A percentile compares a stretch with the other conserved stretches of the same genome.
phyloP scores from a whole-genome alignment of 2,888 invertebrate genomes.

The Zygaena filipendulae region DNA sequence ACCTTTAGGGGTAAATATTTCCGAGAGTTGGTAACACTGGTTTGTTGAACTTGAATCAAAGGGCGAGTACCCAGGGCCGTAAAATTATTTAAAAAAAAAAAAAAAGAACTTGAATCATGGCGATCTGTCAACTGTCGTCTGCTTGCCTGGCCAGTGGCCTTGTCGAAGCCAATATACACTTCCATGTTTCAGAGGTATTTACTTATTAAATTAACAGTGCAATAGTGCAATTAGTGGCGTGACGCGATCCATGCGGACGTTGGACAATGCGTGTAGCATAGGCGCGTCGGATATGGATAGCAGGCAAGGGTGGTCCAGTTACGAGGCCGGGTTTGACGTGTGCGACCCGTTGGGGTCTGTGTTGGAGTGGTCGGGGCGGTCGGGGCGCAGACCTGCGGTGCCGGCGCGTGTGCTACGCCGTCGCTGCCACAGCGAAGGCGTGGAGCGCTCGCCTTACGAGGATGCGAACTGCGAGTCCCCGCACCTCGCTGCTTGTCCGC shows the following conservation, averaged over 20 bases:
- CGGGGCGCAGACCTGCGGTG: too few species aligned
- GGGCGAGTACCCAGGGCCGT: too few species aligned
- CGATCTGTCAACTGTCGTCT: conserved; percentile 55
- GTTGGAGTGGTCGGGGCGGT: conserved; percentile 45
- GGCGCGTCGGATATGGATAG: conserved; percentile 57
- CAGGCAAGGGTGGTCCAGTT: conserved; percentile 50
- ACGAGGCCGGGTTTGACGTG: conserved; percentile 58
- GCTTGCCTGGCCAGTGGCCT: conserved; percentile 40
- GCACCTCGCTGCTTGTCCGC: conserved; percentile 37
- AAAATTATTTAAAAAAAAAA: too few species aligned
- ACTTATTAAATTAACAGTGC: conserved; percentile 52
- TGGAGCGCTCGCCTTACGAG: conserved; percentile 60
- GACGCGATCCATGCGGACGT: conserved; percentile 48
- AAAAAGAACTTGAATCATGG: too few species aligned
- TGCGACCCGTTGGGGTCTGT: conserved; percentile 53
- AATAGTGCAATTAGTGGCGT: conserved; percentile 40
- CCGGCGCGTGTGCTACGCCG: conserved; percentile 55
- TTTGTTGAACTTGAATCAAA: conserved; percentile 36
- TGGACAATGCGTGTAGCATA: conserved; percentile 49
- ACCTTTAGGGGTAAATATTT: too few species aligned
- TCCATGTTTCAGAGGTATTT: conserved; percentile 41
- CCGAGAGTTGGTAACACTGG: conserved; percentile 45
- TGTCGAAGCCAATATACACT: conserved; percentile 19
- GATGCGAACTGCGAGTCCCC: conserved; percentile 43
- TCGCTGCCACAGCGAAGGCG: conserved; percentile 61